Evolutionary conservation across 2,797 vertebrate genomes (phyloP), one percentile per base, ranked within the genome.

Genomic region (Tenualosa ilisha): DNA sequence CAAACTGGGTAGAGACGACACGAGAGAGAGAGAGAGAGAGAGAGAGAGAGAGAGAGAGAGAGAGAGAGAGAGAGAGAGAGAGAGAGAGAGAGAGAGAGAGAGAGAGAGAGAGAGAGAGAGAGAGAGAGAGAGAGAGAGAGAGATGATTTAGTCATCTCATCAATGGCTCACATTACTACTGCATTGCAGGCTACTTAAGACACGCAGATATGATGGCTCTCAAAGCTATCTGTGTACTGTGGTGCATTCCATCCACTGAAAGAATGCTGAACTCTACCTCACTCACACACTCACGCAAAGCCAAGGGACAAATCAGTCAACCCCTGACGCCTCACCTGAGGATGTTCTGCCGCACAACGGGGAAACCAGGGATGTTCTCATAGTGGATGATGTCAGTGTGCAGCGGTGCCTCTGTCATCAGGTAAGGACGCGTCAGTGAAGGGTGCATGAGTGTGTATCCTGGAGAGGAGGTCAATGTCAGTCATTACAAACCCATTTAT

Each of bases 391-490:
- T 97, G 89, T 99, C 98, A 0, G 98, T 99, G 94, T 99, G 98
- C 24, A 99, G 96, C 0, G 98, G 98, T 0, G 98, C 97, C 90
- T 99, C 98, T 0, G 97, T 97, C 86, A 99, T 96, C 91, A 99
- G 95, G 91, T 98, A 99, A 3, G 98, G 98, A 85, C 98, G 96
- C 1, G 97, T 97, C 84, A 99, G 96, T 2, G 98, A 99, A 0
- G 98, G 98, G 86, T 99, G 98, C 98, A 99, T 99, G 91, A 99
- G 94, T n/a, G 98, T 99, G 92, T 99, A 99, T 0, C 98, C 98
- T 99, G 86, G 68, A 91, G 93, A 85, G 83, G 49, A 92, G 85
- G 59, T 22, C 61, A 61, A 63, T 6, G n/a, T 49, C 49, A 51
- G n/a, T 40, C 15, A 6, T 17, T 40, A n/a, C 22, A 37, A 22